phyloP scores from a whole-genome alignment of 2,888 invertebrate species.

The Abrostola tripartita region DNA sequence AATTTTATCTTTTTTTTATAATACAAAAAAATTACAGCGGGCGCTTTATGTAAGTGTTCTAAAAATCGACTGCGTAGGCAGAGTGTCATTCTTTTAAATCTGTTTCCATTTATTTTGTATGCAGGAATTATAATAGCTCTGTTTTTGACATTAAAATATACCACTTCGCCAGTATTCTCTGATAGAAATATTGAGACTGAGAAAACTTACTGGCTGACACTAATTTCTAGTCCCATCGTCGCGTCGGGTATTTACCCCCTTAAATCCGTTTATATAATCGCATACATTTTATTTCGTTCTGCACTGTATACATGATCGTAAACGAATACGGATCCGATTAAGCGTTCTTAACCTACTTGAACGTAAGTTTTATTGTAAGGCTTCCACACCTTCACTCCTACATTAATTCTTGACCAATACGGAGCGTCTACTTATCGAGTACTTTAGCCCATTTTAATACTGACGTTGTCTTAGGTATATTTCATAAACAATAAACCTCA shows the following conservation, averaged over 20 bases:
- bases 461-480: background rate
- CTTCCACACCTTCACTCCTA: slow-evolving; percentile 69
- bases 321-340: slow-evolving; percentile 66
- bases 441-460: background rate
- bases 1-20: slow-evolving; percentile 65
- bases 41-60: slow-evolving; percentile 73
- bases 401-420: slow-evolving; percentile 53
- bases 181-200: no score
- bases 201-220: no score
- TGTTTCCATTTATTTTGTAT: slow-evolving; percentile 62
- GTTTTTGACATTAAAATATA: slow-evolving; percentile 20
- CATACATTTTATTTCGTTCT: slow-evolving; percentile 36
- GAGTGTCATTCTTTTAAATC: slow-evolving; percentile 65
- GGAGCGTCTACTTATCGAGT: slow-evolving; percentile 1
- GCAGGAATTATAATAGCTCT: slow-evolving; percentile 27
- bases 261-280: slow-evolving; percentile 39
- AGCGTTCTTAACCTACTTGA: slow-evolving; percentile 75
- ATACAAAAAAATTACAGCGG: slow-evolving; percentile 61
- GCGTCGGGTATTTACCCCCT: background rate
- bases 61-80: slow-evolving; percentile 70
- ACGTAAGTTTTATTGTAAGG: slow-evolving; percentile 67
- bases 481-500: background rate
- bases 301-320: slow-evolving; percentile 50
- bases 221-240: no score
- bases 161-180: no score